These are phyloP conservation scores for Callitettix versicolor DNA, from an alignment of 1,140 invertebrate genomes.

Conservation along the genomic window DNA sequence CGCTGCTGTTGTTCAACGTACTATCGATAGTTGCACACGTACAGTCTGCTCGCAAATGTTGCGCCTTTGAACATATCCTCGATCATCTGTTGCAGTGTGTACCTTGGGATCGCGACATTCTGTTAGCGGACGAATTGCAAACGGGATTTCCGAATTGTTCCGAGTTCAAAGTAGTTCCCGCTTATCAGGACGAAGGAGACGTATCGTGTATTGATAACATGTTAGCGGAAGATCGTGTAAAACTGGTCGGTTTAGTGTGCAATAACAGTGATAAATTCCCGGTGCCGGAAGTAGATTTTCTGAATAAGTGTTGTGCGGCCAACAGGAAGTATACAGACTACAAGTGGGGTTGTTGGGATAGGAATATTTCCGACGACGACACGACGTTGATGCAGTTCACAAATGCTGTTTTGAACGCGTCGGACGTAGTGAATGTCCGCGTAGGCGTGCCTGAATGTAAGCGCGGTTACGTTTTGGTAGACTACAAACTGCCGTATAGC, in stretches of 20 bases:
- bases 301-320: slow-evolving; percentile 19
- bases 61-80: slow-evolving; percentile 10
- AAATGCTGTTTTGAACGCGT: slow-evolving; percentile 10
- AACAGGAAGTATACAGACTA: slow-evolving; percentile 12
- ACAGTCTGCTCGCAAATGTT: slow-evolving; percentile 13
- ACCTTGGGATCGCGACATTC: not conserved
- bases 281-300: slow-evolving; percentile 15
- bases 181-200: not conserved
- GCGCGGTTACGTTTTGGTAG: slow-evolving; percentile 10
- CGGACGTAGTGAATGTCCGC: slow-evolving; percentile 11
- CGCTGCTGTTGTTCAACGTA: not conserved
- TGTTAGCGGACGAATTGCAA: slow-evolving; percentile 4
- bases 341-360: slow-evolving; percentile 11
- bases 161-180: not conserved
- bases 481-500: slow-evolving; percentile 11
- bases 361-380: slow-evolving; percentile 1
- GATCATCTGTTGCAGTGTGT: not conserved
- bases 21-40: slow-evolving; percentile 8
- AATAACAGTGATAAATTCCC: not conserved
- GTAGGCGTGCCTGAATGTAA: slow-evolving; percentile 14
- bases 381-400: not conserved
- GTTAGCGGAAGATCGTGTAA: not conserved
- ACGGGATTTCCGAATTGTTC: not conserved
- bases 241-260: slow-evolving; percentile 7
- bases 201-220: slow-evolving; percentile 16